A percentile compares a stretch with the other conserved stretches of the same genome.
Evolutionary conservation across 2,888 invertebrate genomes (phyloP).

Genomic region (Tetramorium bicarinatum): DNA sequence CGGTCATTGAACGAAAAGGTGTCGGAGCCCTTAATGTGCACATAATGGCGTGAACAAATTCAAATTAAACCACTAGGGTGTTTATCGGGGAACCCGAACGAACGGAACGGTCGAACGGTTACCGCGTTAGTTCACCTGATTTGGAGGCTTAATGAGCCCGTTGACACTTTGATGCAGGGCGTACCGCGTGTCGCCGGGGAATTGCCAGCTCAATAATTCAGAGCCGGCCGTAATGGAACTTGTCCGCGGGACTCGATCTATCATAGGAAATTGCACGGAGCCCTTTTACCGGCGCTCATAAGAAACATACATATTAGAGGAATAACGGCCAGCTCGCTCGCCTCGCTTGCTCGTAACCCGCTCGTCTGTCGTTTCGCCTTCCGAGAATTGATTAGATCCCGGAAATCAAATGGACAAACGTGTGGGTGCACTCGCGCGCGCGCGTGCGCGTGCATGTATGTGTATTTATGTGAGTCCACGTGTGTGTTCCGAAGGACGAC

Average conservation of each 20-base stretch:
- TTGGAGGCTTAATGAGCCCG: conserved; percentile 83
- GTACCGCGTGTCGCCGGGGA: conserved; percentile 81
- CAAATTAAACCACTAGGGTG: conserved; percentile 64
- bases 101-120: conserved; percentile 68
- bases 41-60: conserved; percentile 45
- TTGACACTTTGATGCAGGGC: conserved; percentile 83
- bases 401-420: conserved; percentile 78
- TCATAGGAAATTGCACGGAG: conserved; percentile 84
- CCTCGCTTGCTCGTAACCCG: conserved; percentile 68
- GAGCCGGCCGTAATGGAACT: conserved; percentile 84
- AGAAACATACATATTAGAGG: conserved; percentile 81
- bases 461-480: neutral
- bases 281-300: conserved; percentile 79
- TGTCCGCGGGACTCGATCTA: conserved; percentile 84
- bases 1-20: neutral
- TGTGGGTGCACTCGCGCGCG: conserved; percentile 48
- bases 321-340: conserved; percentile 76
- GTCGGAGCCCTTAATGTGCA: neutral
- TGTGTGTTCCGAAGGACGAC: conserved; percentile 35
- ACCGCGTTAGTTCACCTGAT: conserved; percentile 79
- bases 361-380: conserved; percentile 73
- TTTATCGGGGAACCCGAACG: conserved; percentile 65
- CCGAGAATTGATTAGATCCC: conserved; percentile 80
- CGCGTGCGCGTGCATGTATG: conserved; percentile 36
- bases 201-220: conserved; percentile 86